Base-by-base conservation (phyloP, 2,797 vertebrate species). In the Spatula clypeata region DNA sequence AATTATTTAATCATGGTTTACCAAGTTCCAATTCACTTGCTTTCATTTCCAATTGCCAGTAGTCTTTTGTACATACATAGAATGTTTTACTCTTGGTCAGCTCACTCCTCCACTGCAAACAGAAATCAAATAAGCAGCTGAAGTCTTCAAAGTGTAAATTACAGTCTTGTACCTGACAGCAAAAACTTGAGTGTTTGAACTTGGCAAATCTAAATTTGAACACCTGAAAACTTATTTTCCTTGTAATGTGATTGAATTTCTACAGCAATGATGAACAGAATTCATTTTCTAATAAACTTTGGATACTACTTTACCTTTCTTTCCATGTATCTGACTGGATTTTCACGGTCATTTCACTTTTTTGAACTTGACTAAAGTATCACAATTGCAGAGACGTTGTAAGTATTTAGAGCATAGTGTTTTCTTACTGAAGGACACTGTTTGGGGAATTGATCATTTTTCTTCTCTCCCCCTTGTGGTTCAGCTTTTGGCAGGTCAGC, bases 391-490 rank as follows among this genome's bases (percentile, higher is more conserved):
- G 87, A 76, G 58, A 44, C 45, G 42, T 9, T 84, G 51, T 34
- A 72, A 76, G 51, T 51, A 71, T 82, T 96, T 77, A 90, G 38
- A 76, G 45, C 81, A 11, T 74, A 72, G 19, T 1, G 0, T 93
- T 95, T 91, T 90, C 36, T 92, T 91, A 81, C 88, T 90, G 66
- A 66, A 86, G 67, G 95, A 53, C 69, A 67, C 32, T 85, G 55
- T 91, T 79, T 84, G 70, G 51, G 73, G 44, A 94, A 96, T 44
- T 96, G 86, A 88, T 95, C 23, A 91, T 96, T 96, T 98, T 91
- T 93, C 88, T 95, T 93, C 64, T 93, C 21, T 86, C 17, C 27
- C 24, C n/a, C 58, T 91, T 73, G 51, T 60, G 79, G 73, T 38
- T 96, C 79, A 90, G 86, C 53, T 96, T 90, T 94, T 97, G 94